Conservation (phyloP, 2,888 invertebrate species). For the Sisyra nigra region DNA sequence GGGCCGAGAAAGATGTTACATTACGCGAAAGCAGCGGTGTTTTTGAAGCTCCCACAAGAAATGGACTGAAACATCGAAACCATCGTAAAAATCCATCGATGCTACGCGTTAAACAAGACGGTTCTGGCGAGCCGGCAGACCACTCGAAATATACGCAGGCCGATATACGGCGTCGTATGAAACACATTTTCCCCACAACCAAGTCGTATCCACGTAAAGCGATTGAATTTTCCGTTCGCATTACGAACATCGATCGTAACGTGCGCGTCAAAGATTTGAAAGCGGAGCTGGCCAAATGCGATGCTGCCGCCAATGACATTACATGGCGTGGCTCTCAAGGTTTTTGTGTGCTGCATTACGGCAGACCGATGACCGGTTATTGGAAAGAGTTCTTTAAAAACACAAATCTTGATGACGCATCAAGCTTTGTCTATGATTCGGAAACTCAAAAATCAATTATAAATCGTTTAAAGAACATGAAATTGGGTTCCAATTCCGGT, state of each 20-base stretch:
- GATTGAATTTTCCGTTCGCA: slow-evolving; percentile 41
- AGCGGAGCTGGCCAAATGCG: slow-evolving; percentile 33
- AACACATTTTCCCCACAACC: not conserved
- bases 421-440: slow-evolving; percentile 18
- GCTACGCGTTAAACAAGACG: not conserved
- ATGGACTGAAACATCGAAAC: not conserved
- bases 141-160: not conserved
- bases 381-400: slow-evolving; percentile 11
- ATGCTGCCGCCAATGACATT: slow-evolving; percentile 53
- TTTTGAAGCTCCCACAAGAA: too few species aligned
- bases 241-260: slow-evolving; percentile 55
- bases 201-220: slow-evolving; percentile 9
- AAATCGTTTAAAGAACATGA: slow-evolving; percentile 29
- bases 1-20: too few species aligned
- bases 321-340: slow-evolving; percentile 39
- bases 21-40: too few species aligned
- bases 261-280: slow-evolving; percentile 61
- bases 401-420: slow-evolving; percentile 8
- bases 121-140: not conserved
- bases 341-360: slow-evolving; percentile 49
- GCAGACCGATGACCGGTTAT: slow-evolving; percentile 36
- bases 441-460: slow-evolving; percentile 31
- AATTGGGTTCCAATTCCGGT: slow-evolving; percentile 23
- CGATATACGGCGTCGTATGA: not conserved
- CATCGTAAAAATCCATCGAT: not conserved